phyloP scores from a whole-genome alignment of 2,888 invertebrate genomes.

The Neocrepidodera transversa region DNA sequence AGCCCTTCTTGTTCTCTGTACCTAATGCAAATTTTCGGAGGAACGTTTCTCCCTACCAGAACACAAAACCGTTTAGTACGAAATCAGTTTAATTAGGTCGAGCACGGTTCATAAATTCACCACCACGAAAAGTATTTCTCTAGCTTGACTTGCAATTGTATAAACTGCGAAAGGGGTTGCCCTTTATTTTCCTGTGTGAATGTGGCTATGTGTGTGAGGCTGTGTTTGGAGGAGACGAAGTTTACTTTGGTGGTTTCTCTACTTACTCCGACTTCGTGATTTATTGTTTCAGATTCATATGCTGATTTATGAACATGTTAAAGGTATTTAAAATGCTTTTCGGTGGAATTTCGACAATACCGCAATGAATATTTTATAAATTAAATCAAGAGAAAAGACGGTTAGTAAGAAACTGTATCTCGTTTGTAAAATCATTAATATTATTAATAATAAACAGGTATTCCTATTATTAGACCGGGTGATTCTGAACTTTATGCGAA shows the following conservation, averaged over 20 bases:
- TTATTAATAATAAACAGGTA: too few relatives aligned
- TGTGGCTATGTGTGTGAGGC: not conserved
- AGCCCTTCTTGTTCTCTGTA: not conserved
- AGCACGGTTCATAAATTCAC: constrained; percentile 39
- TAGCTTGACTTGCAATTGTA: constrained; percentile 32
- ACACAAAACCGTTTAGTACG: constrained; percentile 35
- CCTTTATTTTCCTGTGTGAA: not conserved
- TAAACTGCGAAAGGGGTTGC: constrained; percentile 8
- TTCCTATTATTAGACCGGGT: too few relatives aligned
- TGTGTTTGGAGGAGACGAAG: not conserved
- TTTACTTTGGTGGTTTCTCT: constrained; percentile 1
- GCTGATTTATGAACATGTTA: constrained; percentile 8
- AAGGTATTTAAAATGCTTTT: constrained; percentile 4
- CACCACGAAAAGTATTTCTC: constrained; percentile 31
- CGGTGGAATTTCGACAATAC: not conserved
- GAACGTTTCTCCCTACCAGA: constrained; percentile 15
- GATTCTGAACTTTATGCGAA: too few relatives aligned
- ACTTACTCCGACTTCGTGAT: not conserved
- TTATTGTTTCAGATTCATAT: constrained; percentile 12
- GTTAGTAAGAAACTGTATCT: too few relatives aligned
- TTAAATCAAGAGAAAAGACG: too few relatives aligned
- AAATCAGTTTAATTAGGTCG: constrained; percentile 43
- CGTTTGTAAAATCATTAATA: too few relatives aligned
- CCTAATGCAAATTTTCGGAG: constrained; percentile 1
- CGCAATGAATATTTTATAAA: not conserved